These are phyloP conservation scores for Resseliella maxima DNA, from an alignment of 2,888 invertebrate genomes.

Conservation along the genomic window DNA sequence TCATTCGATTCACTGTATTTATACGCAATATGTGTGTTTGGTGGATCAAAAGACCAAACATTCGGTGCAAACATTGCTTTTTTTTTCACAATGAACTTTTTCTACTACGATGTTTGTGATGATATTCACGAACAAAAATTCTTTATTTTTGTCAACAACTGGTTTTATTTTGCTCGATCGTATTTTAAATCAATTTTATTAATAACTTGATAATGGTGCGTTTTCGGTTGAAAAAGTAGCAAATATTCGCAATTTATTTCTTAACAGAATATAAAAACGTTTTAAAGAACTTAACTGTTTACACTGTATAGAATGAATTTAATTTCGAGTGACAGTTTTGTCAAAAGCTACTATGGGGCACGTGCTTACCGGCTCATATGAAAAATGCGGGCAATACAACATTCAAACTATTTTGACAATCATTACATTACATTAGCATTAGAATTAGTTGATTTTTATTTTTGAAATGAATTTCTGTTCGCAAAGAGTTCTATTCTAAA, in stretches of 20 bases:
- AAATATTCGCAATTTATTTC: background rate
- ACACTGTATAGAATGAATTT: background rate
- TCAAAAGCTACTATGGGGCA: background rate
- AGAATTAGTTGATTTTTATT: no score
- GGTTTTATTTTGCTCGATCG: background rate
- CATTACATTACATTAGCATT: no score
- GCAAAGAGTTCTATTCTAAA: no score
- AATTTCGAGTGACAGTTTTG: constrained; percentile 18
- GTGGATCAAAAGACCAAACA: constrained; percentile 49
- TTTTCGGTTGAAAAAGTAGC: background rate
- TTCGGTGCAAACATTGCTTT: constrained; percentile 39
- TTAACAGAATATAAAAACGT: no score
- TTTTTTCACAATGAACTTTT: background rate
- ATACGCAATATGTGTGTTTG: constrained; percentile 10
- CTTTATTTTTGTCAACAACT: constrained; percentile 29
- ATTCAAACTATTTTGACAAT: constrained; percentile 16
- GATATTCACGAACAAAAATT: background rate
- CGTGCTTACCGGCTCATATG: constrained; percentile 14
- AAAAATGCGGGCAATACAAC: background rate
- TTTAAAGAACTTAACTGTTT: background rate
- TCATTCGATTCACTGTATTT: constrained; percentile 39
- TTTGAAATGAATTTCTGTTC: no score
- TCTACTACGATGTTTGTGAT: background rate
- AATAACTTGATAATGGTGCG: background rate
- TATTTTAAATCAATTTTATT: constrained; percentile 16